phyloP scores from a whole-genome alignment of 2,113 vertebrate genomes.

The Perccottus glenii region DNA sequence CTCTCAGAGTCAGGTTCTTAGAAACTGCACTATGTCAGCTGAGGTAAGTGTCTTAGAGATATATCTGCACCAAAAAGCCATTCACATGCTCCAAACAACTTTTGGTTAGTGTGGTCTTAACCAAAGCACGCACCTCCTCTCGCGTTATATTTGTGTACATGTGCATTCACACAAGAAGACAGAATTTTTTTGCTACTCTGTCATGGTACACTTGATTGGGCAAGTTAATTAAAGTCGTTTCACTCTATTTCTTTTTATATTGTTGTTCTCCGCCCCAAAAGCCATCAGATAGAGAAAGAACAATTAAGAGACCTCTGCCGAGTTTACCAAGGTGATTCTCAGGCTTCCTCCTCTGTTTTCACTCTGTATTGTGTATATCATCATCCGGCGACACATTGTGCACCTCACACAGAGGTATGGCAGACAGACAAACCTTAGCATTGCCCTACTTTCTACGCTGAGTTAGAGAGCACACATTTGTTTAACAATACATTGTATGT shows the following conservation, averaged over 20 bases:
- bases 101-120: neutral
- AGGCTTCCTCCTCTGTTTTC: neutral
- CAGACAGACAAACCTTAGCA: neutral
- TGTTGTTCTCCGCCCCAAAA: slow-evolving; percentile 3
- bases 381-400: neutral
- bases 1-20: too few species aligned
- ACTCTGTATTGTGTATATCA: neutral
- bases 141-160: slow-evolving; percentile 11
- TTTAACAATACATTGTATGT: neutral
- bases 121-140: neutral
- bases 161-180: neutral
- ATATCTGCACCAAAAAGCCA: too few species aligned
- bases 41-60: too few species aligned
- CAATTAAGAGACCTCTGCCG: neutral
- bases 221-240: slow-evolving; percentile 34
- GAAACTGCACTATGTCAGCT: too few species aligned
- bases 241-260: slow-evolving; percentile 17
- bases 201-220: slow-evolving; percentile 30
- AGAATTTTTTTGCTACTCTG: slow-evolving; percentile 14
- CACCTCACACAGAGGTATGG: neutral
- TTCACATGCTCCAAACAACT: too few species aligned
- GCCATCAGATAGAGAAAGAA: slow-evolving; percentile 5
- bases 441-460: slow-evolving; percentile 18
- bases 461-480: slow-evolving; percentile 7
- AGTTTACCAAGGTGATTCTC: slow-evolving; percentile 8